Evolutionary conservation across 2,888 invertebrate species (phyloP).

Genomic region (Dasysyrphus tricinctus): DNA sequence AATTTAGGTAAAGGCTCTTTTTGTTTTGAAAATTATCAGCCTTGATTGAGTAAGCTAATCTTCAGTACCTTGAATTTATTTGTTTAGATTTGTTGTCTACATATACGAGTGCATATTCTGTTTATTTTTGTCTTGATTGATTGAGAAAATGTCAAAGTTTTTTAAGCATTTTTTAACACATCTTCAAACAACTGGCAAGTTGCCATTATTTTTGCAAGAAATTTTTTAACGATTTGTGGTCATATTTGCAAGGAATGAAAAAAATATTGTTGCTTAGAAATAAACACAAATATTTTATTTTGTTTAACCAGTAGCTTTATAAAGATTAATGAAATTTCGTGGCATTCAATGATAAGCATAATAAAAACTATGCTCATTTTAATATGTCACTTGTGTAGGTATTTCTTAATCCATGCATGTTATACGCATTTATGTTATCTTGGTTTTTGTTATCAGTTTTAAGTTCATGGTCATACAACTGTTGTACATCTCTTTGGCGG

Average conservation of each 20-base stretch:
- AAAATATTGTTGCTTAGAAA: too few relatives aligned
- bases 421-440: too few relatives aligned
- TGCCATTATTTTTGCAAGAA: neutral
- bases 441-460: too few relatives aligned
- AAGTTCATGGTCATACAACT: too few relatives aligned
- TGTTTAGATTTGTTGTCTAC: neutral
- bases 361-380: too few relatives aligned
- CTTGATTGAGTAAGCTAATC: constrained; percentile 2
- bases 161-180: neutral
- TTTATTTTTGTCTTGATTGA: neutral
- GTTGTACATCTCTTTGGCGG: too few relatives aligned
- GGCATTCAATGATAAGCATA: too few relatives aligned
- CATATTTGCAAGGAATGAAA: neutral
- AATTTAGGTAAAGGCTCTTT: constrained; percentile 9
- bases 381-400: too few relatives aligned
- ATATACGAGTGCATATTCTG: neutral
- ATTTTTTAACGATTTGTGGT: neutral
- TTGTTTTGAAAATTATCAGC: constrained; percentile 14
- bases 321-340: too few relatives aligned
- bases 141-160: neutral
- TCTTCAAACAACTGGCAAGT: neutral
- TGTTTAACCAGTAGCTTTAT: too few relatives aligned
- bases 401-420: too few relatives aligned
- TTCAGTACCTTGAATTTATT: neutral
- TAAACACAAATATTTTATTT: too few relatives aligned